Percentiles rank a stretch among this genome's conserved stretches.
phyloP scores from a whole-genome alignment of 2,888 invertebrate species.

The Hemaris fuciformis region DNA sequence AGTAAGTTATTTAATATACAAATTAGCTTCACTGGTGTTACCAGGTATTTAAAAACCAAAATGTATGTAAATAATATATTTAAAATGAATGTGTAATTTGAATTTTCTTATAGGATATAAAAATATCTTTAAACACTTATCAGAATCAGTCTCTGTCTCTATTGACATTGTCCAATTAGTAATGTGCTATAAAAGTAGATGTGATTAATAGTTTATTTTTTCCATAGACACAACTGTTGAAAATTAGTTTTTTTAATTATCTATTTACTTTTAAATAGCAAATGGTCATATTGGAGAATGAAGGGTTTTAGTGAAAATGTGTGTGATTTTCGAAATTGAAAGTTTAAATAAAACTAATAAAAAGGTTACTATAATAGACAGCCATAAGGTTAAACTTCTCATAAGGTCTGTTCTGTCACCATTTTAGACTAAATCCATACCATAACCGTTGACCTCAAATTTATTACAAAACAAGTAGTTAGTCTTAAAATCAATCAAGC shows the following conservation, averaged over 20 bases:
- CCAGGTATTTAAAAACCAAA: slow-evolving; percentile 27
- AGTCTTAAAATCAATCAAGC: no score
- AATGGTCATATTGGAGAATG: neutral
- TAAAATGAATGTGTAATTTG: slow-evolving; percentile 10
- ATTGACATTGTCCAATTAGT: neutral
- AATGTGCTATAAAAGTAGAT: neutral
- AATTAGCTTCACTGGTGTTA: slow-evolving; percentile 40
- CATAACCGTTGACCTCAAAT: no score
- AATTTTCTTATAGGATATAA: neutral
- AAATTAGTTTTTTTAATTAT: neutral
- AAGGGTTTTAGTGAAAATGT: no score
- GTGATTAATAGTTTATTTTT: neutral
- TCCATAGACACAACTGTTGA: neutral
- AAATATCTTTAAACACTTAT: neutral
- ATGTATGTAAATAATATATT: slow-evolving; percentile 23
- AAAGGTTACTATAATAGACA: no score
- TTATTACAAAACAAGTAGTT: no score
- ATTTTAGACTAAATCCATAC: no score
- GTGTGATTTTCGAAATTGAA: no score
- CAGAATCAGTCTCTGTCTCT: no score
- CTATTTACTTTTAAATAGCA: neutral
- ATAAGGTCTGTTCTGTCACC: no score
- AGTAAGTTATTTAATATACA: slow-evolving; percentile 31
- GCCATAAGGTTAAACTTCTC: no score
- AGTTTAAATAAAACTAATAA: no score